These are phyloP conservation scores for Pelecanus crispus DNA, from an alignment of 2,113 vertebrate genomes.

Conservation along the genomic window DNA sequence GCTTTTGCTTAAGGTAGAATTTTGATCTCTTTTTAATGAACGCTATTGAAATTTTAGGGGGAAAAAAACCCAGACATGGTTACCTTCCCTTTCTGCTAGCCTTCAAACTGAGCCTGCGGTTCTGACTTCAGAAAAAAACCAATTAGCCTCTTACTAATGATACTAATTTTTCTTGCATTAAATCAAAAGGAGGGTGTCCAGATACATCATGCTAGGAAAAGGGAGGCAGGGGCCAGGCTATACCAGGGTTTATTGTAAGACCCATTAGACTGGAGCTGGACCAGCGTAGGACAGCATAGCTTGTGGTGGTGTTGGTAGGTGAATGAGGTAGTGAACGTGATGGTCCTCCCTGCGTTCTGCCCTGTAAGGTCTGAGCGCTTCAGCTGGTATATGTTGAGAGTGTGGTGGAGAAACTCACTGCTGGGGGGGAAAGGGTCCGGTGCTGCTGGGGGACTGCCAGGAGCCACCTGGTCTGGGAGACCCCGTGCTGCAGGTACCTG, in stretches of 20 bases:
- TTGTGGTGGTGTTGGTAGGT: not conserved
- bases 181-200: not conserved
- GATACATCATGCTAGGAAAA: not conserved
- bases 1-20: not conserved
- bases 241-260: not conserved
- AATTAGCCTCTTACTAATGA: not conserved
- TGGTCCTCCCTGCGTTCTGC: not conserved
- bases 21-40: not conserved
- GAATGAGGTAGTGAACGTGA: not conserved
- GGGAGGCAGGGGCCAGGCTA: not conserved
- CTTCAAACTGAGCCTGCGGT: not conserved
- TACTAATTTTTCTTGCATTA: not conserved
- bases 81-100: not conserved
- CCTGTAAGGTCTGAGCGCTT: accelerated
- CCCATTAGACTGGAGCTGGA: not conserved
- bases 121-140: not conserved
- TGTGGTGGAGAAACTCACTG: not conserved
- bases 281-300: not conserved
- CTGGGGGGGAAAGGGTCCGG: not conserved
- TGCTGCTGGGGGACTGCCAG: not conserved
- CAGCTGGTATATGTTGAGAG: not conserved
- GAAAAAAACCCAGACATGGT: accelerated
- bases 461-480: not conserved
- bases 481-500: accelerated
- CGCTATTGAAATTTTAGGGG: not conserved